Base-by-base conservation (phyloP, 2,888 invertebrate species). In the Folsomia candida region DNA sequence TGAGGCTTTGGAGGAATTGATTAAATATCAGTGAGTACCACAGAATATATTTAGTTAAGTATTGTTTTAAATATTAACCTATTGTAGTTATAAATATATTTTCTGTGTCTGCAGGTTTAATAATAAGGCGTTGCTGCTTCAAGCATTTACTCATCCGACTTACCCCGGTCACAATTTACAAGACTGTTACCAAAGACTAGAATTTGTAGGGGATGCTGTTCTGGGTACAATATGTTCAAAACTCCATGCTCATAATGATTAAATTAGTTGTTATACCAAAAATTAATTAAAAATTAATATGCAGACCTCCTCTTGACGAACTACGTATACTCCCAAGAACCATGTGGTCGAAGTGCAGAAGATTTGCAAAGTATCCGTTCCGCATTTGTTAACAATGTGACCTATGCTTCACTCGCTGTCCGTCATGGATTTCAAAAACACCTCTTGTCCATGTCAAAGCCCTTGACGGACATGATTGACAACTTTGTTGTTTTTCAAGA, bases 321-420 rank as follows among this genome's bases (percentile, higher is more conserved):
- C 11, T 89, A 94, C 81, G 90, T 98, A 67, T 97, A 88, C 82
- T 93, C 96, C 83, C 88, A 88, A 75, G 85, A 85, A 0, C 81
- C 84, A 61, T 85, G 25, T 59, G 11, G 28, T 4, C 51, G 93
- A 81, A 87, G 87, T 70, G 94, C 94, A 0, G 97, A 96, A 0
- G 89, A 93, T 20, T 84, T 98, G 70, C 97, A 97, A 0, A 97
- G 97, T 84, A 82, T 98, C 71, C 86, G 98, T 47, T 97, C 97
- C 0, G 93, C 98, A 0, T 86, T 99, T 2, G 97, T 98, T 2
- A 98, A 98, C 82, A 98, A 98, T 81, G 89, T 92, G 74, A 97
- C 96, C 0, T 93, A 98, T 81, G 97, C 94, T 0, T 91, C 93
- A 28, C 87, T 95, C 67, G 89, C 93, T 9, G 93, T 97, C 20